Percentiles rank a stretch among this genome's conserved stretches.
Conservation (phyloP, 2,797 vertebrate genomes). For the Alectoris magna region DNA sequence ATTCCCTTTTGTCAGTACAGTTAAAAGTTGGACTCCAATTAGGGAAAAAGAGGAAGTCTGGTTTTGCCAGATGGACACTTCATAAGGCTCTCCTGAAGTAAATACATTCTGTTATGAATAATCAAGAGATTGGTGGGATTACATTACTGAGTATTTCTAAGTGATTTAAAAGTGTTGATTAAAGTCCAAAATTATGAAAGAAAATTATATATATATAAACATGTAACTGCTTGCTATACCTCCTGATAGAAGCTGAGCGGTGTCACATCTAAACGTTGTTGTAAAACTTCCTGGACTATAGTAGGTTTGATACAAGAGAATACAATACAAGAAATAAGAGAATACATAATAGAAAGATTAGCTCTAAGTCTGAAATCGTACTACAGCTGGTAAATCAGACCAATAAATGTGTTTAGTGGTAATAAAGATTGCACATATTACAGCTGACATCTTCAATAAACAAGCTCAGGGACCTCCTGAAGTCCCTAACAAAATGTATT, state of each 20-base stretch:
- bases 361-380: neutral
- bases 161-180: neutral
- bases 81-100: neutral
- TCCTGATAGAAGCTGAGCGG: neutral
- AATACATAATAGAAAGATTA: neutral
- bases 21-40: neutral
- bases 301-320: neutral
- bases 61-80: conserved; percentile 11
- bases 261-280: neutral
- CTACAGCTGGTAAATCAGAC: neutral
- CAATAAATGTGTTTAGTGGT: neutral
- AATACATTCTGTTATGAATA: conserved; percentile 22
- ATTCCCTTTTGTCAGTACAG: neutral
- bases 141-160: neutral
- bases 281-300: neutral
- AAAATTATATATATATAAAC: neutral
- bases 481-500: neutral
- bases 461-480: accelerated
- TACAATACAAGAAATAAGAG: neutral
- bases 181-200: neutral
- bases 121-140: neutral
- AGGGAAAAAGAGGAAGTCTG: neutral
- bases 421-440: neutral
- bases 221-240: neutral
- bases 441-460: neutral